Conservation (phyloP, 2,797 vertebrate genomes). For the Otus scops region DNA sequence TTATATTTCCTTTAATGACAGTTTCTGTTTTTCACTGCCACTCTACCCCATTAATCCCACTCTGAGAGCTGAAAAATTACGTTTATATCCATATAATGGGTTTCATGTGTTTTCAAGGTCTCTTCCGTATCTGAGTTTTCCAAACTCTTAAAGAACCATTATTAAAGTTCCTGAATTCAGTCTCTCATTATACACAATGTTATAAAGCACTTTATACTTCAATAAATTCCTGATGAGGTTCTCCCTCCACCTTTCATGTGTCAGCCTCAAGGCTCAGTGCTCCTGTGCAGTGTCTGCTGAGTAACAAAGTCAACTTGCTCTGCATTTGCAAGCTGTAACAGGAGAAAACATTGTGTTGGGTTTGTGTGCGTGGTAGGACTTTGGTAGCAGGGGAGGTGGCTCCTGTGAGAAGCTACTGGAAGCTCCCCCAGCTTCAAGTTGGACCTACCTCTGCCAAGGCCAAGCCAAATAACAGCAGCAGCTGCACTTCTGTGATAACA, state of each 20-base stretch:
- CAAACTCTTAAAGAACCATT: not conserved
- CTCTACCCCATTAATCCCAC: conserved; percentile 8
- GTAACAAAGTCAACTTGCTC: not conserved
- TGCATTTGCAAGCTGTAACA: not conserved
- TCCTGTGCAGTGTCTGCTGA: not conserved
- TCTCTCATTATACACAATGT: not conserved
- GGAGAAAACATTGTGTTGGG: not conserved
- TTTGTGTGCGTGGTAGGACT: too few species aligned
- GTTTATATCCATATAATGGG: conserved; percentile 5
- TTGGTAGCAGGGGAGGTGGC: too few species aligned
- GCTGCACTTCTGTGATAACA: too few species aligned
- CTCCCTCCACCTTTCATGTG: not conserved
- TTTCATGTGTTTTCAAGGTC: not conserved
- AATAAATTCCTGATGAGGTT: not conserved
- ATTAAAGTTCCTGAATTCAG: not conserved
- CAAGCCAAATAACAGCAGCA: too few species aligned
- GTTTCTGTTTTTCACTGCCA: conserved; percentile 23
- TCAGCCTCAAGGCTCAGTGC: not conserved
- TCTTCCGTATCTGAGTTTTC: not conserved
- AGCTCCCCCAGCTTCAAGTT: too few species aligned
- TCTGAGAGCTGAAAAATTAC: not conserved
- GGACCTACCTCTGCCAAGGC: too few species aligned
- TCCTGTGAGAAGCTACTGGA: too few species aligned
- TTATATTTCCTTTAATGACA: conserved; percentile 36
- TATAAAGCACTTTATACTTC: not conserved